Percentiles rank a stretch among this genome's conserved stretches.
Conservation (phyloP, 2,797 vertebrate species). For the Glyptemys insculpta region DNA sequence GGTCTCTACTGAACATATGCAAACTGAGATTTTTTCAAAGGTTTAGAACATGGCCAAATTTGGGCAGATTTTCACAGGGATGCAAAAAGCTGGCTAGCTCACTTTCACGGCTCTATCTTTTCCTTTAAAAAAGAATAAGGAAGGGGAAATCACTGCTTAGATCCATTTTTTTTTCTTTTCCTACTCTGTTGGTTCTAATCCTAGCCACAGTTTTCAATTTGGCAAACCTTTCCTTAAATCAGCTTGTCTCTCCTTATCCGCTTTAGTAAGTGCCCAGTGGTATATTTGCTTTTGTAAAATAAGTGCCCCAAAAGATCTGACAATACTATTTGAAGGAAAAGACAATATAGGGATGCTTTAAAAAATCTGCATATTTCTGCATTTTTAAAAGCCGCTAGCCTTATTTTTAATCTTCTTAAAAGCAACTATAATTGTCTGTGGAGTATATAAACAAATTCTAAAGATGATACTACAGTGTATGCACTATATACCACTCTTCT, state of each 20-base stretch:
- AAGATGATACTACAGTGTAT: neutral
- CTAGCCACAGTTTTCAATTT: neutral
- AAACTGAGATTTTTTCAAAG: too few species aligned
- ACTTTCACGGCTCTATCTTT: fast-evolving
- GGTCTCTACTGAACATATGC: too few species aligned
- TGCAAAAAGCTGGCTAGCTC: neutral
- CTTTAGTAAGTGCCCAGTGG: neutral
- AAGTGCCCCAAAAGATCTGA: neutral
- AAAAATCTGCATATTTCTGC: neutral
- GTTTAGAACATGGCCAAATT: too few species aligned
- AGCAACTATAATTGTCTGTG: neutral
- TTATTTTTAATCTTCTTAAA: neutral
- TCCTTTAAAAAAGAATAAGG: neutral
- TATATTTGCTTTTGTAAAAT: neutral
- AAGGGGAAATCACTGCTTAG: neutral
- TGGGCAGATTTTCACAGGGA: too few species aligned
- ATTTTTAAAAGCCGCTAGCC: neutral
- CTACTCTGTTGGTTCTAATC: neutral
- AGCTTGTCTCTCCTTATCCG: neutral
- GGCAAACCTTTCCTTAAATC: neutral
- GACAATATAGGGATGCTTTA: neutral
- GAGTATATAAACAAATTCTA: neutral
- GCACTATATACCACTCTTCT: neutral
- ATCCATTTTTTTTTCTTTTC: neutral
- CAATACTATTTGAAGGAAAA: neutral